phyloP scores from a whole-genome alignment of 2,797 vertebrate genomes.

The Scleropages formosus region DNA sequence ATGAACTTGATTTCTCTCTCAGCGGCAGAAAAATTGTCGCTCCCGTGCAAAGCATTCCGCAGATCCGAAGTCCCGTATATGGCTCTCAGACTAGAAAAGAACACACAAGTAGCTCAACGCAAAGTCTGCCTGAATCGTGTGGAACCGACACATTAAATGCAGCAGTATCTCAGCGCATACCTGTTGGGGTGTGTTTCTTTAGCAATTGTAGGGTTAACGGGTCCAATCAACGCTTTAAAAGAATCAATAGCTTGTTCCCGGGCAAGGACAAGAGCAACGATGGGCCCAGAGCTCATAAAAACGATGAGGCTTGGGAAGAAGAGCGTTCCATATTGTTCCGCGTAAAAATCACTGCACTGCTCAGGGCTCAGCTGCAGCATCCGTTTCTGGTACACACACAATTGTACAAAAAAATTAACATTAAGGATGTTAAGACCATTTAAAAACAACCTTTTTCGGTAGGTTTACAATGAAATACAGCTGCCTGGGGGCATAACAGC shows the following conservation, averaged over 20 bases:
- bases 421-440: too few species aligned
- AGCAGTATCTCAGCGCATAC: slow-evolving; percentile 57
- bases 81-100: slow-evolving; percentile 79
- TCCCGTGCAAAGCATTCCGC: slow-evolving; percentile 89
- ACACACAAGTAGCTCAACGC: not conserved
- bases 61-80: slow-evolving; percentile 87
- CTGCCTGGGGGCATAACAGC: too few species aligned
- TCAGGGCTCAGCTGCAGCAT: slow-evolving; percentile 85
- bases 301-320: slow-evolving; percentile 87
- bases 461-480: too few species aligned
- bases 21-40: slow-evolving; percentile 73
- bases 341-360: slow-evolving; percentile 92
- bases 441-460: too few species aligned
- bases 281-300: slow-evolving; percentile 92
- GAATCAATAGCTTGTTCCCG: slow-evolving; percentile 73
- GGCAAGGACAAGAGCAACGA: slow-evolving; percentile 78
- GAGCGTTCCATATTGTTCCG: slow-evolving; percentile 83
- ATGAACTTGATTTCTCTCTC: slow-evolving; percentile 89
- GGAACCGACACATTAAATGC: slow-evolving; percentile 22
- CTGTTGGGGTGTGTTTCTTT: slow-evolving; percentile 81
- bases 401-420: slow-evolving; percentile 7
- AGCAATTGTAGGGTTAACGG: slow-evolving; percentile 72
- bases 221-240: slow-evolving; percentile 89
- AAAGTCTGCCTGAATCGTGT: not conserved
- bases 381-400: slow-evolving; percentile 67